Evolutionary conservation across 1,140 invertebrate species (phyloP), one percentile per base, ranked within the genome.

Genomic region (Elysia chlorotica): DNA sequence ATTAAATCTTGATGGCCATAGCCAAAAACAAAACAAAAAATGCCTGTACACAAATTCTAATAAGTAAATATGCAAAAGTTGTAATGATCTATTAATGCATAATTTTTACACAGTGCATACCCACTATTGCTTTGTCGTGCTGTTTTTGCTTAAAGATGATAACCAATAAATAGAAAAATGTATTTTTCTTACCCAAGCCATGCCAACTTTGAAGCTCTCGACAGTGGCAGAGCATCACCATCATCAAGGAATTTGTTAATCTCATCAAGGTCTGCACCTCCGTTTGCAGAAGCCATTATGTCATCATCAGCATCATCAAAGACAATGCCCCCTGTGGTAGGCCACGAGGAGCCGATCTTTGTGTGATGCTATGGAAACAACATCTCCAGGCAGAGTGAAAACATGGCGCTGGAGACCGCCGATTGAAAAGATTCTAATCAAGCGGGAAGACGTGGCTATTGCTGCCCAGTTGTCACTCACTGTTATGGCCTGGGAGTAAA

Each of bases 401-500:
- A 93, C 90, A 86, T 95, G 92, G 84, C 92, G 90, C 87, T 99
- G 96, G 0, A 93, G 92, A 23, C 96, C 96, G 84, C 92, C 91
- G 6, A 94, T 87, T 6, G 93, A 93, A 84, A 93, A 97, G n/a
- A 98, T 83, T 37, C 96, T 88, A 19, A 99, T 83, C 74, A 92
- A 90, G 71, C 93, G 88, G 36, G 87, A 88, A 76, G 90, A 90
- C 0, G 95, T 97, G 4, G 92, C 93, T 53, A 92, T 92, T 33
- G 93, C 95, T 21, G 97, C 89, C 82, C 95, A 91, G 59, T 90
- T 91, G 31, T 90, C 88, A 6, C 93, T 94, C 41, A 92, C 90
- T 5, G 91, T 90, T 25, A 97, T 80, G n/a, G 92, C 92, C 70
- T 86, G 66, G 2, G 75, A 68, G 5, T 30, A 3, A 63, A 63